These are phyloP conservation scores for Piaya cayana DNA, from an alignment of 2,113 vertebrate species.

Conservation along the genomic window DNA sequence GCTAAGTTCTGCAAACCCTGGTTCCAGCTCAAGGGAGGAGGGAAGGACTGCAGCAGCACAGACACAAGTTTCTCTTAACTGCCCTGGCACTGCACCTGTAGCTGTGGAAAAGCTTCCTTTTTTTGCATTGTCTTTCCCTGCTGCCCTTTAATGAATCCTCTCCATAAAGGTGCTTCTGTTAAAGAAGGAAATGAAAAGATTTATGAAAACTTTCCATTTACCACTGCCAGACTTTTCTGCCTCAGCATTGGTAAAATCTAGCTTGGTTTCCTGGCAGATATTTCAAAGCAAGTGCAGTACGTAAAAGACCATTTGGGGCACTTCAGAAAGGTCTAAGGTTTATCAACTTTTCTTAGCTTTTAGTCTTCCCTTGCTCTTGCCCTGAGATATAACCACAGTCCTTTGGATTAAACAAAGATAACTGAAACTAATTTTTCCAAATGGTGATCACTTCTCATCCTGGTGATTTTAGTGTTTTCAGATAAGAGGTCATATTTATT, in stretches of 20 bases:
- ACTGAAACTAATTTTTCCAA: neutral
- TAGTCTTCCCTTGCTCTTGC: neutral
- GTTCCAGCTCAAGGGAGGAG: neutral
- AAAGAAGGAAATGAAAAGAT: neutral
- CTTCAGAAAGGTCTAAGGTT: neutral
- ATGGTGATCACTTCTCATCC: neutral
- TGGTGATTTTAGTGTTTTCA: neutral
- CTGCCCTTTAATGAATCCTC: neutral
- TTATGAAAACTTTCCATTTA: neutral
- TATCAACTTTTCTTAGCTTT: neutral
- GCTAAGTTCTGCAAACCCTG: neutral
- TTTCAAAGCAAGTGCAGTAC: neutral
- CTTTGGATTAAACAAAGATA: neutral
- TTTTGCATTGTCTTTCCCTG: neutral
- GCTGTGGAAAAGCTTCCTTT: neutral
- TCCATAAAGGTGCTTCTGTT: neutral
- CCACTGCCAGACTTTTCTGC: neutral
- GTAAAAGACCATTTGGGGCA: neutral
- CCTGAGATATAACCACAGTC: neutral
- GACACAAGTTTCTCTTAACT: neutral
- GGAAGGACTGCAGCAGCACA: neutral
- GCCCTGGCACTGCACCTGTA: rapidly evolving
- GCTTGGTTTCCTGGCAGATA: neutral
- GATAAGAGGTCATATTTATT: neutral
- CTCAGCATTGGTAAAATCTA: neutral